Evolutionary conservation across 30 jellyfish, hydroid and myxozoan genomes (phyloP).

Genomic region (Phacellophora camtschatica): DNA sequence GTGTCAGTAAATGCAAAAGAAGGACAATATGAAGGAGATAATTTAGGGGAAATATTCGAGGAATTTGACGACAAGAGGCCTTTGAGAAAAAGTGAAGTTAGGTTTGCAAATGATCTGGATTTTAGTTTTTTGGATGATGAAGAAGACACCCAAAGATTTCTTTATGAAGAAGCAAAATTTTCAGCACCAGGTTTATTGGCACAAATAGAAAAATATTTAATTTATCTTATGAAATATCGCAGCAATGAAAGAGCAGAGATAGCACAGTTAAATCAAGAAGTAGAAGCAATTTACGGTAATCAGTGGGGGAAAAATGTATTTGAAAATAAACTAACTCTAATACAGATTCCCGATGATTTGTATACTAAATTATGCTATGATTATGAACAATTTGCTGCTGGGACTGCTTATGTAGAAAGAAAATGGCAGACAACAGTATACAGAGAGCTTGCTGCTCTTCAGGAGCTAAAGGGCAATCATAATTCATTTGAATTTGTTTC

Average conservation of each 20-base stretch:
- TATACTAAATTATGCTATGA: conserved; percentile 12
- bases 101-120: conserved; percentile 5
- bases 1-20: background rate
- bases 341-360: conserved; percentile 50
- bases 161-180: conserved; percentile 78
- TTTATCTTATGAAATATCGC: background rate
- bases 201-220: conserved; percentile 56
- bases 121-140: conserved; percentile 66
- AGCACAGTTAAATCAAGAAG: conserved; percentile 40
- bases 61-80: background rate
- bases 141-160: conserved; percentile 75
- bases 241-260: conserved; percentile 35
- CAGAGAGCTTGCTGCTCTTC: conserved; percentile 63
- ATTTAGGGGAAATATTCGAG: background rate
- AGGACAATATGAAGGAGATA: background rate
- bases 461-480: conserved; percentile 16
- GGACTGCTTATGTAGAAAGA: conserved; percentile 32
- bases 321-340: background rate
- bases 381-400: conserved; percentile 58
- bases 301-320: conserved; percentile 11
- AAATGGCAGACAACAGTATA: conserved; percentile 79
- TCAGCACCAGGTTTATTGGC: conserved; percentile 76
- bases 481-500: conserved; percentile 38
- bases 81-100: background rate
- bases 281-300: conserved; percentile 50